Conservation (phyloP, 2,888 invertebrate genomes). For the Melinaea menophilus region DNA sequence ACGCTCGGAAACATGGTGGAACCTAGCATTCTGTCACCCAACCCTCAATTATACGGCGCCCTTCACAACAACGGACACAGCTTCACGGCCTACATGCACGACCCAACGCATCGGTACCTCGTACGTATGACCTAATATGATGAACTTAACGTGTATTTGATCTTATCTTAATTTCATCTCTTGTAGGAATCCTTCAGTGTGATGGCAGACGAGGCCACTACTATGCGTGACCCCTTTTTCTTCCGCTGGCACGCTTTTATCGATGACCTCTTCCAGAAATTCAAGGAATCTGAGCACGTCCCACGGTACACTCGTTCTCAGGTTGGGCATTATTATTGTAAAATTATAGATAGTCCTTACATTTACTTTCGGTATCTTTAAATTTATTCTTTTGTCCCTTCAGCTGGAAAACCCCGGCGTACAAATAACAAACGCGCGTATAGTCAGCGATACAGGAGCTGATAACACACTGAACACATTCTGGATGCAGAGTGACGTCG, state of each 20-base stretch:
- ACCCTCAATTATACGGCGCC: constrained; percentile 81
- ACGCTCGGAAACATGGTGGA: constrained; percentile 85
- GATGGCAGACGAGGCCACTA: constrained; percentile 89
- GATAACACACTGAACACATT: constrained; percentile 82
- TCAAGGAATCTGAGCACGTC: constrained; percentile 76
- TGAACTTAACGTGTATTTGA: too few species aligned
- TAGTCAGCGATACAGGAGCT: constrained; percentile 67
- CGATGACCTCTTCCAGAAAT: constrained; percentile 84
- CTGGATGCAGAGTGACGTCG: constrained; percentile 89
- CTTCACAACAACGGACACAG: constrained; percentile 87
- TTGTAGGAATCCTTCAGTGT: constrained; percentile 84
- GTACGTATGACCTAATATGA: constrained; percentile 56
- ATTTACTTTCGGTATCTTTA: background rate
- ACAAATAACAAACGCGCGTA: constrained; percentile 65
- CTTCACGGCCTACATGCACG: constrained; percentile 83
- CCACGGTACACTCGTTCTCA: constrained; percentile 62
- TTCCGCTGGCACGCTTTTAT: constrained; percentile 91
- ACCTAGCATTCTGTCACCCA: constrained; percentile 80
- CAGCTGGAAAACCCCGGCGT: constrained; percentile 81
- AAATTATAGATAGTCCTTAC: background rate
- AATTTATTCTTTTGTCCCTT: constrained; percentile 7
- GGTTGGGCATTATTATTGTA: constrained; percentile 38
- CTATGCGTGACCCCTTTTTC: constrained; percentile 92
- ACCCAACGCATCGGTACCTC: constrained; percentile 84
- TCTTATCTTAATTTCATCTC: background rate